Conservation (phyloP, 2,797 vertebrate species). For the Acrossocheilus fasciatus region DNA sequence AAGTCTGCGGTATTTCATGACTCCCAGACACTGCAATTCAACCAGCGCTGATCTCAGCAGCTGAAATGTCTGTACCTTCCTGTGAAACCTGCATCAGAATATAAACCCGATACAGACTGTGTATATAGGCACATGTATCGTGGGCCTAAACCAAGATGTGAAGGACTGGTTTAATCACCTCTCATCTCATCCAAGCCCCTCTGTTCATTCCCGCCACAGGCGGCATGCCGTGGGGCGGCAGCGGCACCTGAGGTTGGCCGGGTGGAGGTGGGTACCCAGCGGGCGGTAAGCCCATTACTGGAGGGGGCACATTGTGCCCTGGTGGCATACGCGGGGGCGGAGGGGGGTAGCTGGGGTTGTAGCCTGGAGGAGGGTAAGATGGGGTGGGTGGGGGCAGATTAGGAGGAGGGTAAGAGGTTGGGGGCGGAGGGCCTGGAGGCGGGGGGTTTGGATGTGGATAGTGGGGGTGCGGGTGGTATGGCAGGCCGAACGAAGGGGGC, state of each 20-base stretch:
- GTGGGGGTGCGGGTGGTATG: constrained; percentile 84
- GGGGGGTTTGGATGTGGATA: constrained; percentile 85
- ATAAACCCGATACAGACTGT: not conserved
- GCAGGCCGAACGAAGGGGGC: constrained; percentile 87
- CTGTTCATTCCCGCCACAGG: constrained; percentile 86
- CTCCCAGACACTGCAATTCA: not conserved
- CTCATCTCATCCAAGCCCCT: constrained; percentile 71
- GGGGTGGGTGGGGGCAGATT: constrained; percentile 83
- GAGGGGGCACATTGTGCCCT: constrained; percentile 78
- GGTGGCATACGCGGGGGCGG: constrained; percentile 88
- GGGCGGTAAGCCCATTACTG: constrained; percentile 89
- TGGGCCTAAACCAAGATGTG: not conserved
- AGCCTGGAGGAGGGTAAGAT: constrained; percentile 88
- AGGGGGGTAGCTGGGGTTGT: constrained; percentile 90
- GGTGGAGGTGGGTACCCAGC: constrained; percentile 90
- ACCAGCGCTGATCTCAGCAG: not conserved
- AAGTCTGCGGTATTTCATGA: not conserved
- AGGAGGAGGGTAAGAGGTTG: constrained; percentile 81
- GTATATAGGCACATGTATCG: constrained; percentile 10
- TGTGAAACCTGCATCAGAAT: not conserved
- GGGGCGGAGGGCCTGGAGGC: constrained; percentile 85
- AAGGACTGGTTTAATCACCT: not conserved
- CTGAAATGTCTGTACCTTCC: not conserved
- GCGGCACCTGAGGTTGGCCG: constrained; percentile 90
- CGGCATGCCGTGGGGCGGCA: constrained; percentile 92